Evolutionary conservation across 2,888 invertebrate species (phyloP), one percentile per base, ranked within the genome.

Genomic region (Erebia epiphron): DNA sequence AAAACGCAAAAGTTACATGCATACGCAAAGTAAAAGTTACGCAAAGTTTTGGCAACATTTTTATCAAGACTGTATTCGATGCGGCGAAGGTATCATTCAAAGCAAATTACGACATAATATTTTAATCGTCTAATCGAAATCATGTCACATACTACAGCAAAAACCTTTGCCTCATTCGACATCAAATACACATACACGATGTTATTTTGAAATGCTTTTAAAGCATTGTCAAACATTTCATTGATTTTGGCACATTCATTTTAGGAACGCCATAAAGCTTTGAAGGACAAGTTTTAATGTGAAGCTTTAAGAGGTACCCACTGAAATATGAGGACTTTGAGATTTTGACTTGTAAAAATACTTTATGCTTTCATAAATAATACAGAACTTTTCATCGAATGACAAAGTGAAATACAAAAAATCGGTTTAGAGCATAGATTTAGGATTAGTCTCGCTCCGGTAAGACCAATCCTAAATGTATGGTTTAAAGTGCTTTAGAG

Each of bases 241-340:
- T 35, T 35, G 57, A 58, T 58, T 58, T 26, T 8, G 14, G 35
- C 35, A 7, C 57, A 26, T 58, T 58, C 35, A 43, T 60, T 43
- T 43, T 16, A 60, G 41, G 16, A 43, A 58, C 35, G 26, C 43
- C 43, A 2, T 60, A 43, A 43, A 60, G 26, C 43, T n/a, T n/a
- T 60, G 43, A 60, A 60, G 26, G 41, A 43, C 16, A 11, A 43
- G n/a, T 60, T 58, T 26, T 35, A 58, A 58, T 58, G 58, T 35
- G 11, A 13, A 26, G 57, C 58, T 58, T 58, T 58, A 35, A 58
- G 46, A 11, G 11, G 46, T 46, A 11, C 46, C 4, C 35, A n/a
- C n/a, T 35, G 18, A 16, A 54, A 10, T 54, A 7, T 16, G 52
- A 16, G 16, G 35, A 35, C 35, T 35, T 58, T 35, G 35, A 35